Evolutionary conservation across 2,113 vertebrate genomes (phyloP).

Genomic region (Platichthys flesus): DNA sequence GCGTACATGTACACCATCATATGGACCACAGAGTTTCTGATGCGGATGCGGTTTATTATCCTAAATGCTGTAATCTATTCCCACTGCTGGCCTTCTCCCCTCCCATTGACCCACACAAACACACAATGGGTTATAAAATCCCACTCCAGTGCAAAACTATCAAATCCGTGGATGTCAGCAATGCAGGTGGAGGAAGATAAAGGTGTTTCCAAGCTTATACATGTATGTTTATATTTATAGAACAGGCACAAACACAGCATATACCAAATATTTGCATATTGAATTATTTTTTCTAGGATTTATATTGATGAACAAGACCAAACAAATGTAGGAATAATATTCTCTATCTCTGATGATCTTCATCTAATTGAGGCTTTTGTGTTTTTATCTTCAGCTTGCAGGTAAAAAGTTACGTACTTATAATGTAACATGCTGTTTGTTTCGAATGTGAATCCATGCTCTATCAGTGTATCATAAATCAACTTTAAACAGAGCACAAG

Average conservation of each 20-base stretch:
- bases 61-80: slow-evolving; percentile 72
- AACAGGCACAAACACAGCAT: neutral
- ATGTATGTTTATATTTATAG: too few species aligned
- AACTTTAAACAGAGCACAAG: too few species aligned
- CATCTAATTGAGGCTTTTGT: too few species aligned
- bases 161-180: slow-evolving; percentile 10
- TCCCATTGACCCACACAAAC: slow-evolving; percentile 7
- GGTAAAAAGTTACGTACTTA: too few species aligned
- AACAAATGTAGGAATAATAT: too few species aligned
- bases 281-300: neutral
- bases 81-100: slow-evolving; percentile 31
- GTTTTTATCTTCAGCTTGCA: too few species aligned
- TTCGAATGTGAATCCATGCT: too few species aligned
- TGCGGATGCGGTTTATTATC: slow-evolving; percentile 65
- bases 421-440: too few species aligned
- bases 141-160: slow-evolving; percentile 14
- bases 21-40: slow-evolving; percentile 18
- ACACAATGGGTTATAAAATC: slow-evolving; percentile 21
- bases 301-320: too few species aligned
- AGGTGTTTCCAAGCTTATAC: neutral
- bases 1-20: slow-evolving; percentile 23
- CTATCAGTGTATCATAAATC: too few species aligned
- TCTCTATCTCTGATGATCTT: too few species aligned
- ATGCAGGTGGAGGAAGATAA: neutral
- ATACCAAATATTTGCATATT: slow-evolving; percentile 11